These are phyloP conservation scores for Drosophila carrolli DNA, from an alignment of 1,140 invertebrate genomes.

Conservation along the genomic window DNA sequence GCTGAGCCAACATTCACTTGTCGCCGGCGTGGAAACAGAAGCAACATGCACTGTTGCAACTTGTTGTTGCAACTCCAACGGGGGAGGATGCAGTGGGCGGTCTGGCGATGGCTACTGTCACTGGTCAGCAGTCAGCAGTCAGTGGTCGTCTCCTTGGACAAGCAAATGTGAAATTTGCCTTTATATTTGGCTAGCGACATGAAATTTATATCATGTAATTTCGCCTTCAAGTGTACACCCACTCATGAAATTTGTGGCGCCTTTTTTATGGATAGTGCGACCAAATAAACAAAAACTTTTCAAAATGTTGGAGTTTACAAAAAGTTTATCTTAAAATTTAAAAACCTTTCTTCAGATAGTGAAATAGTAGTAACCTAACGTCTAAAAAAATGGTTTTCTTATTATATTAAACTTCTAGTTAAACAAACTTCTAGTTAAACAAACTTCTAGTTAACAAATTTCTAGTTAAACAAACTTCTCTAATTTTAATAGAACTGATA, in stretches of 20 bases:
- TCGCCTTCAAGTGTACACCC: conserved; percentile 22
- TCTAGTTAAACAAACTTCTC: too few relatives aligned
- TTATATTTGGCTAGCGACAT: conserved; percentile 25
- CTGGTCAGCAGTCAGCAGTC: conserved; percentile 28
- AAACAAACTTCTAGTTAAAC: too few relatives aligned
- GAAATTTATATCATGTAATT: conserved; percentile 71
- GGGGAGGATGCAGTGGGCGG: conserved; percentile 28
- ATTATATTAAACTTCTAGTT: too few relatives aligned
- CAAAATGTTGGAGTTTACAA: too few relatives aligned
- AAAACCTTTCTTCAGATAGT: too few relatives aligned
- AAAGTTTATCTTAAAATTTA: too few relatives aligned
- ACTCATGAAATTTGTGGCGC: conserved; percentile 35
- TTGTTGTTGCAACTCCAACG: conserved; percentile 1
- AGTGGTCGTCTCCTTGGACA: conserved; percentile 11
- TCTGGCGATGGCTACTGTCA: conserved; percentile 52
- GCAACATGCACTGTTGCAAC: conserved; percentile 30
- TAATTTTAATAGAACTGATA: too few relatives aligned
- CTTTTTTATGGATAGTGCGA: conserved; percentile 1
- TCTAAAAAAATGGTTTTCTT: too few relatives aligned
- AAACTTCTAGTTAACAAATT: too few relatives aligned
- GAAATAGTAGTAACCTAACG: too few relatives aligned
- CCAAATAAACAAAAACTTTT: not conserved
- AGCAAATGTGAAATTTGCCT: conserved; percentile 56
- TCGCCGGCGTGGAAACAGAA: conserved; percentile 63
- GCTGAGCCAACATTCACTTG: conserved; percentile 62